These are phyloP conservation scores for Agriotes lineatus DNA, from an alignment of 2,888 invertebrate genomes.

Conservation along the genomic window DNA sequence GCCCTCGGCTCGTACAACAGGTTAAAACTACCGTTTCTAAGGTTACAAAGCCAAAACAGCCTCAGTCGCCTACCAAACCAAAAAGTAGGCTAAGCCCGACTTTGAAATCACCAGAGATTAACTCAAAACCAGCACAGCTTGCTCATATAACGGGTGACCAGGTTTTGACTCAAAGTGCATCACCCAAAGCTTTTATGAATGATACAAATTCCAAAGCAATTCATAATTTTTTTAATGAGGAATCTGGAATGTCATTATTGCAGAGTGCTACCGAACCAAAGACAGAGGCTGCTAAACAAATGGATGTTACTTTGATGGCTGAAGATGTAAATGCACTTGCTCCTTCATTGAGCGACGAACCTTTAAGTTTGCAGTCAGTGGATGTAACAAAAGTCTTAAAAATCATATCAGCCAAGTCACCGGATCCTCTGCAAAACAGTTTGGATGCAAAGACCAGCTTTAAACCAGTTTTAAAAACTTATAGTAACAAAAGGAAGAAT, in stretches of 20 bases:
- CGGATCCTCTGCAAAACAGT: constrained; percentile 33
- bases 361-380: constrained; percentile 17
- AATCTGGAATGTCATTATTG: constrained; percentile 1
- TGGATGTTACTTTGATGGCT: background rate
- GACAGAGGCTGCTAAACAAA: constrained; percentile 4
- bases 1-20: constrained; percentile 3
- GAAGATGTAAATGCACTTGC: background rate
- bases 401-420: constrained; percentile 52
- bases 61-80: background rate
- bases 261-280: background rate
- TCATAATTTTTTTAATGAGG: constrained; percentile 46
- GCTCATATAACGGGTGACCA: constrained; percentile 42
- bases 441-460: constrained; percentile 40
- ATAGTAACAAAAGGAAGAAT: constrained; percentile 55
- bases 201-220: constrained; percentile 31
- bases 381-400: constrained; percentile 57
- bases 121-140: constrained; percentile 3
- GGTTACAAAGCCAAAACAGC: constrained; percentile 2
- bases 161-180: background rate
- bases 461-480: constrained; percentile 54
- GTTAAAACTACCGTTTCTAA: background rate
- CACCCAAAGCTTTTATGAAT: background rate
- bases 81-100: background rate
- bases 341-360: background rate
- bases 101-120: background rate